Conservation (phyloP, 2,113 vertebrate genomes). For the Paramormyrops kingsleyae region DNA sequence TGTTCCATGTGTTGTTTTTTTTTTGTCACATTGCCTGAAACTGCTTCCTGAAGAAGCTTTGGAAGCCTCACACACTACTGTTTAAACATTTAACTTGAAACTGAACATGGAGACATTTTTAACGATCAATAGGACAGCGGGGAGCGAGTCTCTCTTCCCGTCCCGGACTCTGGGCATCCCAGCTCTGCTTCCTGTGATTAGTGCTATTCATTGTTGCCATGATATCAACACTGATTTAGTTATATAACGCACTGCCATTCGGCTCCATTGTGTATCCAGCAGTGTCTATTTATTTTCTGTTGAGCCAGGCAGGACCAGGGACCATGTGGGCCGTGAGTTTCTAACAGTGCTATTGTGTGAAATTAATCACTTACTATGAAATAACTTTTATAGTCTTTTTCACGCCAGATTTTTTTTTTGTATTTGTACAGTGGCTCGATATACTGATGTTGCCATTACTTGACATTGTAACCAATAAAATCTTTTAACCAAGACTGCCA, state of each 20-base stretch:
- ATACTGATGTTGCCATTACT: constrained; percentile 83
- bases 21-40: neutral
- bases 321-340: constrained; percentile 70
- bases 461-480: constrained; percentile 89
- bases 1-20: neutral
- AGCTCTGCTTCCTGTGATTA: constrained; percentile 18
- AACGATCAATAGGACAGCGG: neutral
- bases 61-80: neutral
- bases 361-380: constrained; percentile 77
- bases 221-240: constrained; percentile 41
- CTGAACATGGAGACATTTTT: neutral
- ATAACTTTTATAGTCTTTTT: constrained; percentile 77
- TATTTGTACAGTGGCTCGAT: constrained; percentile 93
- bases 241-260: constrained; percentile 64
- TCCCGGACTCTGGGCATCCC: neutral
- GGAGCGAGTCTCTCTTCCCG: neutral
- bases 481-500: constrained; percentile 74
- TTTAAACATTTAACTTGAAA: neutral
- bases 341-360: constrained; percentile 78
- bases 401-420: constrained; percentile 74
- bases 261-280: constrained; percentile 61
- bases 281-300: constrained; percentile 57
- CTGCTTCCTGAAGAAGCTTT: neutral
- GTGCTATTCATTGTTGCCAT: constrained; percentile 26
- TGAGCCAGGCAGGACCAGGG: constrained; percentile 72